A percentile compares a stretch with the other conserved stretches of the same genome.
Conservation (phyloP, 2,113 vertebrate genomes). For the Catagonus wagneri region DNA sequence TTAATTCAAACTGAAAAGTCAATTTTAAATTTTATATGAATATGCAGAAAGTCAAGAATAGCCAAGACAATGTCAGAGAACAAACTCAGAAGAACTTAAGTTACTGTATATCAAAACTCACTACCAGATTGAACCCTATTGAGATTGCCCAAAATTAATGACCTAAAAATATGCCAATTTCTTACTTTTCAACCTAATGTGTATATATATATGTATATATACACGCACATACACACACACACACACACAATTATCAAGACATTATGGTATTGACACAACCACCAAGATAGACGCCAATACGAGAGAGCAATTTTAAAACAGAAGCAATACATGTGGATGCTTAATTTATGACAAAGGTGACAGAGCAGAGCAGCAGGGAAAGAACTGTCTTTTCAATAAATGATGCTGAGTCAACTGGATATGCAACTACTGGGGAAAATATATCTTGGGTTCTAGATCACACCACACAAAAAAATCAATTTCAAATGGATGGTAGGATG, state of each 20-base stretch:
- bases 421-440: too few species aligned
- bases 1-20: not conserved
- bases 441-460: too few species aligned
- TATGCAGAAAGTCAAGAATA: not conserved
- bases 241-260: not conserved
- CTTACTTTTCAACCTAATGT: not conserved
- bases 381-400: too few species aligned
- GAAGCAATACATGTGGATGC: not conserved
- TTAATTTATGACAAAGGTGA: too few species aligned
- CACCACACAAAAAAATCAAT: too few species aligned
- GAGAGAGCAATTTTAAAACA: not conserved
- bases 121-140: not conserved
- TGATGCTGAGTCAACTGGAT: too few species aligned
- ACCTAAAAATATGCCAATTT: not conserved
- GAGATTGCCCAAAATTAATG: not conserved
- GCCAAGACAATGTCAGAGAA: not conserved
- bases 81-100: not conserved
- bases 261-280: not conserved
- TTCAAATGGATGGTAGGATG: too few species aligned
- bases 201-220: too few species aligned
- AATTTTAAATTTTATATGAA: not conserved
- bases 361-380: too few species aligned
- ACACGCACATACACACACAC: not conserved
- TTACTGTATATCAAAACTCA: not conserved
- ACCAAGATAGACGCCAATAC: not conserved